Conservation (phyloP, 2,888 invertebrate species). For the Lamellibrachia columna region DNA sequence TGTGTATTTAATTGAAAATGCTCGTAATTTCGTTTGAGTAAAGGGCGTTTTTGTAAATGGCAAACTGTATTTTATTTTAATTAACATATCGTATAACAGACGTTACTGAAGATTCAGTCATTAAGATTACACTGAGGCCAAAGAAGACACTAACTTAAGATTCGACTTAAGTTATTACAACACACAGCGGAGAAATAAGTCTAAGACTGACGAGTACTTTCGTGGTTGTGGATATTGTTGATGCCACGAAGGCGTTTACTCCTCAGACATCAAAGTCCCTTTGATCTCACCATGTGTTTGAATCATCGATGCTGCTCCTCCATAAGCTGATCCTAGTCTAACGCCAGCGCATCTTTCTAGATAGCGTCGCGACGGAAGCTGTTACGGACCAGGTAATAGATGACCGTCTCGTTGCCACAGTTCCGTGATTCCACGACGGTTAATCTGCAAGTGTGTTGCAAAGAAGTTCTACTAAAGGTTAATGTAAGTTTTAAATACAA, state of each 20-base stretch:
- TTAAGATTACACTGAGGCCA: background rate
- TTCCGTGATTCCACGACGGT: background rate
- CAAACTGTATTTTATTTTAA: background rate
- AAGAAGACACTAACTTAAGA: background rate
- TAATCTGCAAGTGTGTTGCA: background rate
- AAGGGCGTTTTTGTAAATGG: background rate
- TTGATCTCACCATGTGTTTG: background rate
- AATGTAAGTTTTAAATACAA: background rate
- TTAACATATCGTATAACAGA: no score
- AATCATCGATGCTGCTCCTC: background rate
- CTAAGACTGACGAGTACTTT: background rate
- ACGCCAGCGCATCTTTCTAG: background rate
- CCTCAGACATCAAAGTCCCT: background rate
- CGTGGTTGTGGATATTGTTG: background rate
- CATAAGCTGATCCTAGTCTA: background rate
- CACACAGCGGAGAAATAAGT: background rate
- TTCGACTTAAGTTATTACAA: background rate
- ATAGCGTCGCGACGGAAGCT: background rate
- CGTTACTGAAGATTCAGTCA: background rate
- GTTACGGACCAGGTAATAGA: background rate
- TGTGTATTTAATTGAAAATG: background rate
- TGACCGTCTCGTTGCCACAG: background rate
- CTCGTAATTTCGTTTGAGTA: background rate
- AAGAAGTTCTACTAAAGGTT: background rate
- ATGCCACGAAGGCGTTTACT: background rate